Conservation (phyloP, 2,888 invertebrate genomes). For the Heterodera filipjevi region DNA sequence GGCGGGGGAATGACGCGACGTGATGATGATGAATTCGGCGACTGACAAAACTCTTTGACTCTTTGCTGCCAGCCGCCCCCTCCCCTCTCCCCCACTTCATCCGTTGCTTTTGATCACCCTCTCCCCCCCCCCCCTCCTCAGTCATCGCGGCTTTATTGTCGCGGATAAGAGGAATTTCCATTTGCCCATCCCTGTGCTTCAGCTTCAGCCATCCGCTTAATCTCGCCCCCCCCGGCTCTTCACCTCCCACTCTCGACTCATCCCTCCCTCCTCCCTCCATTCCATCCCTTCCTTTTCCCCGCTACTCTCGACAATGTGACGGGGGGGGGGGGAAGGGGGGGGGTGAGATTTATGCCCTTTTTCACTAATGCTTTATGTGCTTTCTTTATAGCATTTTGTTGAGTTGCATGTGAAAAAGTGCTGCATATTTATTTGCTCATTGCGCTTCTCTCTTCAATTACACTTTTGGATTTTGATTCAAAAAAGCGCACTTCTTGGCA, state of each 20-base stretch:
- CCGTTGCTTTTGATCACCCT: background rate
- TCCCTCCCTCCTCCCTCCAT: background rate
- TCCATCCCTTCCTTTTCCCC: background rate
- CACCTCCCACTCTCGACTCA: background rate
- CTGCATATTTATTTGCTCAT: background rate
- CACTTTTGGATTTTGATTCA: background rate
- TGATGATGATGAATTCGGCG: background rate
- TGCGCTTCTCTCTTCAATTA: background rate
- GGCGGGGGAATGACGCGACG: background rate
- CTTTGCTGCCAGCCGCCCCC: background rate
- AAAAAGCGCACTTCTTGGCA: background rate
- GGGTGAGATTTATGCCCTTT: background rate
- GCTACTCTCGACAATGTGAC: background rate
- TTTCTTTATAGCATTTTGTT: conserved; percentile 19
- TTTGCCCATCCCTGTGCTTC: background rate
- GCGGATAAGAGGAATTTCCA: background rate
- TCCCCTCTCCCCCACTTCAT: background rate
- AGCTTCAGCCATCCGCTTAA: background rate
- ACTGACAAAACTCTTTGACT: background rate
- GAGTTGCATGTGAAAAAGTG: conserved; percentile 6
- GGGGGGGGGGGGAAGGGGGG: background rate
- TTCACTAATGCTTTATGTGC: background rate
- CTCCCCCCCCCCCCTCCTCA: too few relatives aligned
- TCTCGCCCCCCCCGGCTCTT: background rate
- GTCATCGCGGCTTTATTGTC: too few relatives aligned